phyloP scores from a whole-genome alignment of 2,888 invertebrate genomes.

The Lagria hirta region DNA sequence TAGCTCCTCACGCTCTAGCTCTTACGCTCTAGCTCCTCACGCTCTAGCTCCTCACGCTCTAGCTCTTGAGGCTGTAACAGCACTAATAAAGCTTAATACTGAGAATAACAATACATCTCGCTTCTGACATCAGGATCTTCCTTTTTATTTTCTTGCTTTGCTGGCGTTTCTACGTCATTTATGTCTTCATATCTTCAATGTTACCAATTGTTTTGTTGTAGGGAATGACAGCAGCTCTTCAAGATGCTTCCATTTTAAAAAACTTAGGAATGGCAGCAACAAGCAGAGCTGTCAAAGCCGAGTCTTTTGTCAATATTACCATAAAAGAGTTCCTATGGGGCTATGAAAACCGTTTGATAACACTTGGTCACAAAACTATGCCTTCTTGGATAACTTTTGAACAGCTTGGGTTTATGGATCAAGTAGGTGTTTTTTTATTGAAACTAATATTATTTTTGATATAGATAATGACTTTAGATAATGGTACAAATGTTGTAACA shows the following conservation, averaged over 20 bases:
- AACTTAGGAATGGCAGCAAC: slow-evolving; percentile 64
- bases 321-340: slow-evolving; percentile 80
- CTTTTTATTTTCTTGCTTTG: slow-evolving; percentile 3
- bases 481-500: slow-evolving; percentile 61
- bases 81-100: too few species aligned
- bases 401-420: slow-evolving; percentile 79
- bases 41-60: too few species aligned
- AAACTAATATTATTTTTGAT: slow-evolving; percentile 6
- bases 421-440: slow-evolving; percentile 59
- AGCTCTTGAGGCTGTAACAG: too few species aligned
- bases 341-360: slow-evolving; percentile 73
- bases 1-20: too few species aligned
- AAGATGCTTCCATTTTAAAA: slow-evolving; percentile 58
- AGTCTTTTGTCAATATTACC: slow-evolving; percentile 65
- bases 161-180: too few species aligned
- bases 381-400: slow-evolving; percentile 78
- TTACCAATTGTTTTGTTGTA: slow-evolving; percentile 47
- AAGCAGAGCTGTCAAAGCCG: slow-evolving; percentile 58
- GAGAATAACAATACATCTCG: not conserved
- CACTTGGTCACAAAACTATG: slow-evolving; percentile 67
- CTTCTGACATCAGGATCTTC: slow-evolving; percentile 3
- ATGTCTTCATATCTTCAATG: too few species aligned
- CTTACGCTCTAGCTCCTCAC: too few species aligned
- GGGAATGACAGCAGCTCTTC: slow-evolving; percentile 61
- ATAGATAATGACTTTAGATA: slow-evolving; percentile 63